phyloP scores from a whole-genome alignment of 35 echinoderm and acorn worm genomes.

The Ophiothrix spiculata region DNA sequence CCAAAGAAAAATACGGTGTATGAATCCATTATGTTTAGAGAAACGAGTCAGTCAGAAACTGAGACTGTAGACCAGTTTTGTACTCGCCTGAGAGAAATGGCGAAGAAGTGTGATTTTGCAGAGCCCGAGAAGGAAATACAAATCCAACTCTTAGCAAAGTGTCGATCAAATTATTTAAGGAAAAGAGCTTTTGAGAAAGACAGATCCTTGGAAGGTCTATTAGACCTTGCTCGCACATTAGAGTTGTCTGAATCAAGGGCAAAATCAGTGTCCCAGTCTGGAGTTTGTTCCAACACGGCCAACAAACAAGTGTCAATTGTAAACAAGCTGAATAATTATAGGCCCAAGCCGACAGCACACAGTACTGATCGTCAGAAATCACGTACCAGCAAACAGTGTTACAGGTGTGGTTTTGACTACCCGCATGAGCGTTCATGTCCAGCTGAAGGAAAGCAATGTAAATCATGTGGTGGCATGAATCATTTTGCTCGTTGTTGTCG shows the following conservation, averaged over 20 bases:
- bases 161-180: constrained; percentile 19
- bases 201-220: not conserved
- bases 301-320: no score
- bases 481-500: constrained; percentile 1
- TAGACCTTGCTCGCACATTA: constrained; percentile 17
- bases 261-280: no score
- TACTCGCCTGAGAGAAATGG: constrained; percentile 33
- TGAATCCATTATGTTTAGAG: constrained; percentile 64
- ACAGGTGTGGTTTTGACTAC: constrained; percentile 31
- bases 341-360: no score
- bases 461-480: constrained; percentile 31
- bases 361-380: no score
- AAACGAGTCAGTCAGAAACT: constrained; percentile 35
- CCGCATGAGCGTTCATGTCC: constrained; percentile 46
- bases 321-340: no score
- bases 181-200: constrained; percentile 37
- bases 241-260: constrained; percentile 22
- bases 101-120: constrained; percentile 57
- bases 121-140: constrained; percentile 47
- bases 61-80: constrained; percentile 61
- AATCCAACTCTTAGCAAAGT: constrained; percentile 52
- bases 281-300: no score
- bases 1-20: constrained; percentile 43
- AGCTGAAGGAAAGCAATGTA: constrained; percentile 36
- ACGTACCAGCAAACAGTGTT: constrained; percentile 19